Percentiles rank a stretch among this genome's conserved stretches.
Conservation (phyloP, 2,797 vertebrate genomes). For the Argyrosomus regius region DNA sequence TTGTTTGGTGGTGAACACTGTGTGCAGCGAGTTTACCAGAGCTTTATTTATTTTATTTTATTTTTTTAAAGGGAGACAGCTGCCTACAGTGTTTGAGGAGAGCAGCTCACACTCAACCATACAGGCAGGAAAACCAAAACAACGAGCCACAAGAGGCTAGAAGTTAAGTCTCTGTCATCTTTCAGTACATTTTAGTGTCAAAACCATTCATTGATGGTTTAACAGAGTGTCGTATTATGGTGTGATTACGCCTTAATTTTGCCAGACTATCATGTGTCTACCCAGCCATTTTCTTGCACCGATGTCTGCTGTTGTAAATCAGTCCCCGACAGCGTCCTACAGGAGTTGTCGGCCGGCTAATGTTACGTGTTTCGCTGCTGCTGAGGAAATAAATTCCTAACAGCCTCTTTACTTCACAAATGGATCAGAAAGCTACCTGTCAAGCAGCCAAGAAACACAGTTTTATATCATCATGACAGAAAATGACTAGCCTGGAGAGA, state of each 20-base stretch:
- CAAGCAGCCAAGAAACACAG: not conserved
- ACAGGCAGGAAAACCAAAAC: not conserved
- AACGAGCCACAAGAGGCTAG: not conserved
- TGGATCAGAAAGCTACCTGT: not conserved
- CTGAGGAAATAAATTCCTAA: constrained; percentile 20
- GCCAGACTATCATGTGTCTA: not conserved
- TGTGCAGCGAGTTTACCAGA: not conserved
- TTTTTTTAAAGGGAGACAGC: not conserved
- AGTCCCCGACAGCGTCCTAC: not conserved
- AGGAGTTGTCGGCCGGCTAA: constrained; percentile 12
- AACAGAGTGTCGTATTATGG: not conserved
- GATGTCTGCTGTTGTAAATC: constrained; percentile 9
- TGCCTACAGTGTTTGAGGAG: not conserved
- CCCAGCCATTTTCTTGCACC: not conserved
- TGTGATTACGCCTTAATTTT: not conserved
- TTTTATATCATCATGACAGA: not conserved
- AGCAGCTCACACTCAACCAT: not conserved
- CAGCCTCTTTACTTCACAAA: not conserved
- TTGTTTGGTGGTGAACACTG: not conserved
- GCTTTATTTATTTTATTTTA: not conserved
- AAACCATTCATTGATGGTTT: not conserved
- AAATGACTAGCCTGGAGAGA: not conserved
- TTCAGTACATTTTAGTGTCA: not conserved
- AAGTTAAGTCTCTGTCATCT: not conserved
- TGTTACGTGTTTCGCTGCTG: not conserved